Base-by-base conservation (phyloP, 2,888 invertebrate genomes). In the Proisotoma minuta region DNA sequence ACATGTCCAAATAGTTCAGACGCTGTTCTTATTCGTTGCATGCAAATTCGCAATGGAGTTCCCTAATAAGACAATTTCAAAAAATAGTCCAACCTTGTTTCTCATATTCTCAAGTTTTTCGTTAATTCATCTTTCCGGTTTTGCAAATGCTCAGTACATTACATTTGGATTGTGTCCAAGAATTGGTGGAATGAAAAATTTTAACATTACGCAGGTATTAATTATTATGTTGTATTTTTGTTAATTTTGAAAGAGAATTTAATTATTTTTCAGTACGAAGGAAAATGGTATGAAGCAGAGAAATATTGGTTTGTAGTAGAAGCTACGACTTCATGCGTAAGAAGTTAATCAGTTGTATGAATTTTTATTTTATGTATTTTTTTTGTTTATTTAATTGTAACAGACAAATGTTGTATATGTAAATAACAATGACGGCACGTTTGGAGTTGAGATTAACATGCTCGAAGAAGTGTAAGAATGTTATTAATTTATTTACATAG, bases 131-230 rank as follows among this genome's bases (percentile, higher is more conserved):
- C n/a, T n/a, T n/a, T n/a, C n/a, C n/a, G n/a, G n/a, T n/a, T n/a
- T n/a, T 18, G 18, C 47, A 10, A n/a, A 26, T 8, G 80, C 83
- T 0, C 87, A 88, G 75, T 81, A 88, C 12, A 82, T 86, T 1
- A 81, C 84, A 71, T 79, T 85, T 0, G 85, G 85, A 2, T 74
- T 78, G 0, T 88, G 88, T 73, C 87, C 87, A 0, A 78, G 82
- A 18, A 80, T 87, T 0, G 78, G 81, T 56, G 81, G 84, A 2
- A 81, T 84, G 78, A 75, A 80, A 1, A 78, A 83, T 69, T 88
- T 88, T 72, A 80, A 85, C 60, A 76, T 82, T 29, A 78, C 76
- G 65, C 80, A 79, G 80, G 86, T 86, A 12, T 43, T 78, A 79
- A 78, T 71, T 47, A 0, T 34, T 34, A 34, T 10, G 15, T 34